phyloP scores from a whole-genome alignment of 2,797 vertebrate genomes.

The Mormyrops attenuatus region DNA sequence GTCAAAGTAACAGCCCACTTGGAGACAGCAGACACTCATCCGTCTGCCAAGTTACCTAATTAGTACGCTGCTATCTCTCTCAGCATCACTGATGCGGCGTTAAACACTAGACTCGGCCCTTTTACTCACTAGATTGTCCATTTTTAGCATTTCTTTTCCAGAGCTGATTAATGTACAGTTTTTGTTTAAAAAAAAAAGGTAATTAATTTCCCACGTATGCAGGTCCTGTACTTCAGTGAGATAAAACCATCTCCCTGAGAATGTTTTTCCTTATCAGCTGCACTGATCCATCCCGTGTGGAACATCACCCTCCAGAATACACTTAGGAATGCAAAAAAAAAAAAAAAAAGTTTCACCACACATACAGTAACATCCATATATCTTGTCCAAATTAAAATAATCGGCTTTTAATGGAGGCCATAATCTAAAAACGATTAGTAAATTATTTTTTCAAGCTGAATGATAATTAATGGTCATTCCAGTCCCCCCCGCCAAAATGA shows the following conservation, averaged over 20 bases:
- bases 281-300: not conserved
- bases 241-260: constrained; percentile 15
- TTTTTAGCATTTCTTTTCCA: constrained; percentile 16
- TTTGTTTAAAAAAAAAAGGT: constrained; percentile 1
- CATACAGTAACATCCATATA: not conserved
- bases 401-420: not conserved
- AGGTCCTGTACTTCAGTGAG: not conserved
- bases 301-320: not conserved
- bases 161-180: constrained; percentile 20
- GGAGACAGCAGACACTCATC: constrained; percentile 32
- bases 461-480: not conserved
- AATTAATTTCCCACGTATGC: constrained; percentile 21
- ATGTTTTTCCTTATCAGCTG: not conserved
- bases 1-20: constrained; percentile 36
- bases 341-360: not conserved
- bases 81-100: constrained; percentile 27
- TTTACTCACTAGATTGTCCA: constrained; percentile 19
- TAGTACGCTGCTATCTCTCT: constrained; percentile 35
- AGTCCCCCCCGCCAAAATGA: not conserved
- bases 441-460: not conserved
- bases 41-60: constrained; percentile 44
- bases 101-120: constrained; percentile 10
- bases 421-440: not conserved
- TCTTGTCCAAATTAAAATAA: not conserved
- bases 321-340: not conserved